Conservation (phyloP, 2,888 invertebrate species). For the Drosophila mayaguana region DNA sequence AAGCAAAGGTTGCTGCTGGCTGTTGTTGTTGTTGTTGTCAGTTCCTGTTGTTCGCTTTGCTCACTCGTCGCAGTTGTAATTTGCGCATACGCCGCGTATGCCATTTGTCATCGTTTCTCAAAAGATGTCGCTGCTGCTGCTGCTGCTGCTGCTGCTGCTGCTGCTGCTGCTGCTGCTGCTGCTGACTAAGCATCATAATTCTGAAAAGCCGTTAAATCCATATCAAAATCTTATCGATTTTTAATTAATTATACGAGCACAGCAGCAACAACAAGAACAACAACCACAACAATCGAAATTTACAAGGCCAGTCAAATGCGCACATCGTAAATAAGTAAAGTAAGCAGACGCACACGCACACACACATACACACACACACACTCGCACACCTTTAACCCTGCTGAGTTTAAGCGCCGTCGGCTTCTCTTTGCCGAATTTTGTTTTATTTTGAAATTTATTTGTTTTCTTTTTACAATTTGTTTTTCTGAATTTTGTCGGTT, state of each 20-base stretch:
- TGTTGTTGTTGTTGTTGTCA: conserved; percentile 10
- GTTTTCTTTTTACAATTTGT: conserved; percentile 13
- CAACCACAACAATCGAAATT: conserved; percentile 24
- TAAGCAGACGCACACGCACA: conserved; percentile 23
- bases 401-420: conserved; percentile 50
- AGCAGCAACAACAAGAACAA: conserved; percentile 12
- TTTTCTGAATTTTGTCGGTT: conserved; percentile 11
- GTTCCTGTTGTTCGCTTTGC: background rate
- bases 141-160: too few relatives aligned
- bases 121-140: conserved; percentile 24
- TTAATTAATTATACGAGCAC: conserved; percentile 71
- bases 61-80: conserved; percentile 23
- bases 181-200: conserved; percentile 74
- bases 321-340: conserved; percentile 63
- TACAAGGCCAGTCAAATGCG: conserved; percentile 50
- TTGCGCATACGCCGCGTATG: conserved; percentile 51
- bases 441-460: conserved; percentile 19
- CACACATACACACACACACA: conserved; percentile 18
- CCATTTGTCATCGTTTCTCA: conserved; percentile 58
- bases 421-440: conserved; percentile 43
- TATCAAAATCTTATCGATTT: conserved; percentile 79
- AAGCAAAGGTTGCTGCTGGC: conserved; percentile 2
- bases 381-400: conserved; percentile 23
- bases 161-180: conserved; percentile 1
- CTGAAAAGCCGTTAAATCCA: conserved; percentile 70